Conservation (phyloP, 2,113 vertebrate species). For the Neolamprologus modestus region DNA sequence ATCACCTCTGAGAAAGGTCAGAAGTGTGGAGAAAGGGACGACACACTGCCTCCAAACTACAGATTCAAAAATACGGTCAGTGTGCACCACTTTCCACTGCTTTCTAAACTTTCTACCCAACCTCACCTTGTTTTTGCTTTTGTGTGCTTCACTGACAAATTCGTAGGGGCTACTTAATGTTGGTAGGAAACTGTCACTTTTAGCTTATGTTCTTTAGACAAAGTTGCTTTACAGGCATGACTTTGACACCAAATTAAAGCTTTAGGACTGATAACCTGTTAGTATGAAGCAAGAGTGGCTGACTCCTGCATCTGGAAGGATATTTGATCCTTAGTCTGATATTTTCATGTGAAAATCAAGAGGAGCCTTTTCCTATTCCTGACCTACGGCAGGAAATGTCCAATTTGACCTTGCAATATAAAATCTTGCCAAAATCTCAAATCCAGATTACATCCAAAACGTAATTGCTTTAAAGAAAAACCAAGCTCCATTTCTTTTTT, state of each 20-base stretch:
- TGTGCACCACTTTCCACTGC: background rate
- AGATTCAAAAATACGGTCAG: conserved; percentile 65
- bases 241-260: background rate
- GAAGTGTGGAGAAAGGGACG: conserved; percentile 59
- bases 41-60: conserved; percentile 67
- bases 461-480: background rate
- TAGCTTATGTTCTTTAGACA: background rate
- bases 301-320: background rate
- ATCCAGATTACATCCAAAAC: background rate
- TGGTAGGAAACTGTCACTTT: background rate
- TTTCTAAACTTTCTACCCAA: background rate
- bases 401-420: background rate
- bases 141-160: background rate
- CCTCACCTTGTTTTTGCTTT: background rate
- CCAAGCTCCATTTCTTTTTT: background rate
- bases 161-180: background rate
- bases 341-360: background rate
- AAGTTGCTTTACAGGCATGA: background rate
- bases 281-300: background rate
- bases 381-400: background rate
- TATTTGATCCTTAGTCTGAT: background rate
- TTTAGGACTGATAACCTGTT: background rate
- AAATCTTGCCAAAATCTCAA: background rate
- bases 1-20: background rate
- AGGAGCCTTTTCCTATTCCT: background rate